Conservation (phyloP, 2,797 vertebrate genomes). For the Pipistrellus nathusii region DNA sequence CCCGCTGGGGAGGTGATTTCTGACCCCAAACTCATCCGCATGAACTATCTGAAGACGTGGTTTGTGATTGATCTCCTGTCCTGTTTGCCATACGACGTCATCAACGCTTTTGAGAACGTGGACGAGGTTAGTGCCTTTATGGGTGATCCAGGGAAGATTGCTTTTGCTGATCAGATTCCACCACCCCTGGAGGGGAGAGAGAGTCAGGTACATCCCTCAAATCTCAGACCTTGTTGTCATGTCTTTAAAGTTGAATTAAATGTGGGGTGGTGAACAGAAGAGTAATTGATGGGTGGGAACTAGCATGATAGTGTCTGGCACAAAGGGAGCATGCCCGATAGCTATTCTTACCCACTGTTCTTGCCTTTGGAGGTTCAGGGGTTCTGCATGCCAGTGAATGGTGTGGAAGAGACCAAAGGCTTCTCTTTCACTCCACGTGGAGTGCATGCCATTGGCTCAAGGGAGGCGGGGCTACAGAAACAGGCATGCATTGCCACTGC, state of each 20-base stretch:
- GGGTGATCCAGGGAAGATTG: slow-evolving; percentile 75
- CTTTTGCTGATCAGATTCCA: slow-evolving; percentile 74
- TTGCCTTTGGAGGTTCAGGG: slow-evolving; percentile 18
- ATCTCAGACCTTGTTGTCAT: slow-evolving; percentile 79
- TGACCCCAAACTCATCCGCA: slow-evolving; percentile 98
- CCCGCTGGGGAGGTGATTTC: slow-evolving; percentile 99
- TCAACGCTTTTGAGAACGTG: slow-evolving; percentile 99
- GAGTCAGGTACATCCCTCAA: slow-evolving; percentile 81
- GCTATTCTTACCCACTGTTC: slow-evolving; percentile 24
- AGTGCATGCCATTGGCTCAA: neutral
- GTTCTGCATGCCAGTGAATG: slow-evolving; percentile 68
- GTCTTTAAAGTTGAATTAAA: slow-evolving; percentile 69
- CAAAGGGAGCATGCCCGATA: slow-evolving; percentile 53
- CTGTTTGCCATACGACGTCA: slow-evolving; percentile 98
- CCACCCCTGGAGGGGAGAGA: slow-evolving; percentile 83
- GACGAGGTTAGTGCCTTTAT: slow-evolving; percentile 95
- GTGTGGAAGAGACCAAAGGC: slow-evolving; percentile 15
- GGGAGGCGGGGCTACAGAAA: neutral
- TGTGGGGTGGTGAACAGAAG: slow-evolving; percentile 61
- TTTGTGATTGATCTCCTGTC: slow-evolving; percentile 99
- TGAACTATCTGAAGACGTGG: slow-evolving; percentile 99
- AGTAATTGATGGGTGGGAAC: slow-evolving; percentile 55
- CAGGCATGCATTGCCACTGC: slow-evolving; percentile 43
- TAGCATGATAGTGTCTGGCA: slow-evolving; percentile 49
- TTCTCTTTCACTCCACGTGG: neutral